Percentiles rank a stretch among this genome's conserved stretches.
Evolutionary conservation across 2,888 invertebrate genomes (phyloP).

Genomic region (Marronus borbonicus): DNA sequence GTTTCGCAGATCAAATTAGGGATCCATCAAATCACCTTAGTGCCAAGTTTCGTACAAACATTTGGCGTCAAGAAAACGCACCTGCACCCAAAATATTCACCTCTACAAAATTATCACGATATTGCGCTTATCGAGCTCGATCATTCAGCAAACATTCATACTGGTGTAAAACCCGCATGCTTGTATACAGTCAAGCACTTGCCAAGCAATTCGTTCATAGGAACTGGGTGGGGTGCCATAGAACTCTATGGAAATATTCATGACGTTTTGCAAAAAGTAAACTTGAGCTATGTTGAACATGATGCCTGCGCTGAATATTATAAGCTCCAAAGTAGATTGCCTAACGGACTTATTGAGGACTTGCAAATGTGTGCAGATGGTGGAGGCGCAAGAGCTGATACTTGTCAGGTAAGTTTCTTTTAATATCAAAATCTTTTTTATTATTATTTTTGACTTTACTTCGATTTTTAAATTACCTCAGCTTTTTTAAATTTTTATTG

Average conservation of each 20-base stretch:
- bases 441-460: too few species aligned
- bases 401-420: conserved; percentile 47
- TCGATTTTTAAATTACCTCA: background rate
- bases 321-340: conserved; percentile 4
- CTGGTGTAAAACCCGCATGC: conserved; percentile 70
- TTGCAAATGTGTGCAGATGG: conserved; percentile 52
- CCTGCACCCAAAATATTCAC: conserved; percentile 68
- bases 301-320: conserved; percentile 32
- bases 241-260: conserved; percentile 57
- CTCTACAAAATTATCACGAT: conserved; percentile 70
- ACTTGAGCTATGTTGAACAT: conserved; percentile 59
- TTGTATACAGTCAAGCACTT: conserved; percentile 60
- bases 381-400: conserved; percentile 42
- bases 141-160: conserved; percentile 64
- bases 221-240: conserved; percentile 71
- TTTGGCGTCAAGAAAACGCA: conserved; percentile 63
- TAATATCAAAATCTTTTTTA: too few species aligned
- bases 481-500: background rate
- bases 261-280: conserved; percentile 69
- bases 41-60: conserved; percentile 60
- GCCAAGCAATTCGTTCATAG: conserved; percentile 61
- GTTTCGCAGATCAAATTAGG: conserved; percentile 65
- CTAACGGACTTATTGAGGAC: conserved; percentile 48
- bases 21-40: conserved; percentile 54
- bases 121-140: conserved; percentile 71